Evolutionary conservation across 2,888 invertebrate species (phyloP).

Genomic region (Tortricodes alternella): DNA sequence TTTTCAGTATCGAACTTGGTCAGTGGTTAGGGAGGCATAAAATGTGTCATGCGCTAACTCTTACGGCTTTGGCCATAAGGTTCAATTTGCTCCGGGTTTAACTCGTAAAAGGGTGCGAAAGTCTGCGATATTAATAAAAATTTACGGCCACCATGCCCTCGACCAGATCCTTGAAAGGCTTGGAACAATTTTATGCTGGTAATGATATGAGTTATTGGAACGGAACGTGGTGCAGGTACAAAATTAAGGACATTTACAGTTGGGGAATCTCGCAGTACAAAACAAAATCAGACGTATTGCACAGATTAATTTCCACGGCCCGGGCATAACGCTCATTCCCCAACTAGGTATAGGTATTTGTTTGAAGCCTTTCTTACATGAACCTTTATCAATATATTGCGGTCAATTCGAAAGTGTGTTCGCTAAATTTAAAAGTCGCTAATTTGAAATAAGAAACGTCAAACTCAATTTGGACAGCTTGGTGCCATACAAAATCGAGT

Average conservation of each 20-base stretch:
- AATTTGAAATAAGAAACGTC: too few relatives aligned
- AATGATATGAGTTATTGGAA: constrained; percentile 30
- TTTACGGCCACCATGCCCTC: constrained; percentile 41
- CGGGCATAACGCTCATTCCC: too few relatives aligned
- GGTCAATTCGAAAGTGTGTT: too few relatives aligned
- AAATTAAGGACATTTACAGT: background rate
- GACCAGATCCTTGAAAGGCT: constrained; percentile 32
- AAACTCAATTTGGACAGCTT: too few relatives aligned
- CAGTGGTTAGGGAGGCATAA: constrained; percentile 33
- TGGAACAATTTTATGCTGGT: constrained; percentile 44
- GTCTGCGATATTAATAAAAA: constrained; percentile 45
- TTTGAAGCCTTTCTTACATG: too few relatives aligned
- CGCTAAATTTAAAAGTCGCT: too few relatives aligned
- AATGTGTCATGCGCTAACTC: constrained; percentile 33
- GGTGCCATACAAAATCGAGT: too few relatives aligned
- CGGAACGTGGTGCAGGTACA: background rate
- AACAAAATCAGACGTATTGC: too few relatives aligned
- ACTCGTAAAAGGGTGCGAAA: constrained; percentile 32
- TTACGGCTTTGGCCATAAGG: constrained; percentile 32
- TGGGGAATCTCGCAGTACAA: too few relatives aligned
- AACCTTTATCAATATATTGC: too few relatives aligned
- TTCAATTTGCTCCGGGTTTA: constrained; percentile 31
- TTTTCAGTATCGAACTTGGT: constrained; percentile 32
- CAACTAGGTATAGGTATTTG: too few relatives aligned
- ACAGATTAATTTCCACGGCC: too few relatives aligned